Conservation (phyloP, 2,113 vertebrate genomes). For the Scomber colias region DNA sequence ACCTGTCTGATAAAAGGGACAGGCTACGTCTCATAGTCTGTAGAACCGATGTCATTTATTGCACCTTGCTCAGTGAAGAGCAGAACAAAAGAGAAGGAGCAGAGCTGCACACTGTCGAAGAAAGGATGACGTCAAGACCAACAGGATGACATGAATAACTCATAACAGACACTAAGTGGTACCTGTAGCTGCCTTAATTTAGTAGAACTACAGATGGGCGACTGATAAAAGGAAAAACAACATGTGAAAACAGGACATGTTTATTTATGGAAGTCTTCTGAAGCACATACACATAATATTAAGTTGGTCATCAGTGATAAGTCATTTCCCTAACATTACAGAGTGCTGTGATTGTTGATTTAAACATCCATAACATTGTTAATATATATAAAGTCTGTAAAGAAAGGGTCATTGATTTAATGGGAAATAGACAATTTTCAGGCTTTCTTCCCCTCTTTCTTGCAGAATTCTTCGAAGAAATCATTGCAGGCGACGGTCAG, state of each 20-base stretch:
- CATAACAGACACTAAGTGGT: neutral
- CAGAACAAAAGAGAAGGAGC: neutral
- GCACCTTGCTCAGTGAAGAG: too few species aligned
- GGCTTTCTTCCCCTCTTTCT: slow-evolving; percentile 4
- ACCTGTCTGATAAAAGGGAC: neutral
- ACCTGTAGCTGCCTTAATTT: neutral
- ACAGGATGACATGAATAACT: neutral
- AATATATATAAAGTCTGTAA: too few species aligned
- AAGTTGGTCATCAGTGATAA: neutral
- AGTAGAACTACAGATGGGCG: too few species aligned
- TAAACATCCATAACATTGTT: neutral
- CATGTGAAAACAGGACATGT: neutral
- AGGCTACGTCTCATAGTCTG: neutral
- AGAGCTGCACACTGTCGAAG: neutral
- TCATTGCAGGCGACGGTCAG: slow-evolving; percentile 93
- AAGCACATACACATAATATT: neutral
- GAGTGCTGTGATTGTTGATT: neutral
- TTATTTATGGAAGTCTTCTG: slow-evolving; percentile 32
- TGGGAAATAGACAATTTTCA: neutral
- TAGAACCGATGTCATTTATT: neutral
- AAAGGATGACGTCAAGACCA: neutral
- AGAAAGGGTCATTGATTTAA: neutral
- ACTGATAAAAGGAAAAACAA: neutral
- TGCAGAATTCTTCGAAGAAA: slow-evolving; percentile 84
- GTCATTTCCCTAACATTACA: neutral